Base-by-base conservation (phyloP, 2,888 invertebrate species). In the Luffia ferchaultella region DNA sequence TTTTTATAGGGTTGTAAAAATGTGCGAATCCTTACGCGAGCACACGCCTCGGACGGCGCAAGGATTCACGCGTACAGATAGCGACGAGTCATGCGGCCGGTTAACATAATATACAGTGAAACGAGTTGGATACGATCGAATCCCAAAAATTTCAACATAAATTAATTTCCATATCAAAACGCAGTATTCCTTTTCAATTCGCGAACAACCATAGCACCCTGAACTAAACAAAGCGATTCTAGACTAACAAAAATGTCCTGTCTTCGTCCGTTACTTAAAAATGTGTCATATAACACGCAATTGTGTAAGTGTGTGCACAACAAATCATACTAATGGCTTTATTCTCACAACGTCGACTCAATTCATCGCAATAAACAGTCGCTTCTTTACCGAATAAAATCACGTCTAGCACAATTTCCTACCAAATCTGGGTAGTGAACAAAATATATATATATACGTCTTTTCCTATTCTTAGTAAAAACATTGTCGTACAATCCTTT, bases 1-100 rank as follows among this genome's bases (percentile, higher is more conserved):
- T 78, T 79, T 80, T 79, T 80, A 76, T 76, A 73, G 71, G 68
- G 67, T 68, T 65, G 73, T 74, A 77, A 80, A 80, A 80, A 77
- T 72, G 72, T 71, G 77, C 73, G 70, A 79, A 76, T 73, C 68
- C 69, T 76, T 75, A 70, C 65, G 57, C 61, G 63, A 62, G 64
- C 67, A 65, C 72, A 71, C 70, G 73, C 73, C 70, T 66, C 61
- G 61, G 18, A 48, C 73, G 73, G 73, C 72, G 68, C 72, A 68
- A 71, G 75, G 77, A 49, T 49, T 41, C 49, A 43, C n/a, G 42
- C 43, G 30, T 30, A 19, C 43, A 18, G 49, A 49, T 49, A 49
- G 43, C 42, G 43, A 42, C 19, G 41, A 42, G 43, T 49, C 49
- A 42, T 48, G 48, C 45, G 2, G 18, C 42, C 41, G 18, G 41